Percentiles rank a stretch among this genome's conserved stretches.
phyloP scores from a whole-genome alignment of 1,140 invertebrate genomes.

The Dinothrombium tinctorium region DNA sequence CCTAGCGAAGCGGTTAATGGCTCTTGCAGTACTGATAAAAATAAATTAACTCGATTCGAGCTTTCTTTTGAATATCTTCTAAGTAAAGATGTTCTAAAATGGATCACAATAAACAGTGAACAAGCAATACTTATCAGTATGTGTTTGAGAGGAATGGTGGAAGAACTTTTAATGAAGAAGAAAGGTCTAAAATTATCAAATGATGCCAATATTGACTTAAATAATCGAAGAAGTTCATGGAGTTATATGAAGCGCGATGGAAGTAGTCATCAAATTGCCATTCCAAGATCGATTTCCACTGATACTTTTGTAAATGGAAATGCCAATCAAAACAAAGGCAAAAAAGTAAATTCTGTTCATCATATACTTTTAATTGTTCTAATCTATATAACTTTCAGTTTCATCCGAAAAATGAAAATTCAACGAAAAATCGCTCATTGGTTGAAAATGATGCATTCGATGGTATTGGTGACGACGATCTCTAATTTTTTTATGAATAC shows the following conservation, averaged over 20 bases:
- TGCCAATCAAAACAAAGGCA: neutral
- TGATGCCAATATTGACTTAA: slow-evolving; percentile 8
- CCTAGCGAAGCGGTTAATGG: neutral
- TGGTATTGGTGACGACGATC: slow-evolving; percentile 68
- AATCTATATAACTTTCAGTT: neutral
- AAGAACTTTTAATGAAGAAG: slow-evolving; percentile 66
- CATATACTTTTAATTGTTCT: neutral
- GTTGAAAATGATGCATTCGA: slow-evolving; percentile 70
- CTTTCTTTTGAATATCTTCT: slow-evolving; percentile 87
- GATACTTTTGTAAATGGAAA: neutral
- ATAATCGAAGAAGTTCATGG: slow-evolving; percentile 19
- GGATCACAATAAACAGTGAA: slow-evolving; percentile 68
- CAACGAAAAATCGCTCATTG: slow-evolving; percentile 21
- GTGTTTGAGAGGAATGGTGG: slow-evolving; percentile 78
- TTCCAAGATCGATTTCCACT: slow-evolving; percentile 12
- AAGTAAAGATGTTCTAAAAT: slow-evolving; percentile 66
- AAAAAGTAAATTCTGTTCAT: neutral
- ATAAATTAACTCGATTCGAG: slow-evolving; percentile 31
- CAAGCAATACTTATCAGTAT: slow-evolving; percentile 85
- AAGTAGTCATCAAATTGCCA: slow-evolving; percentile 8
- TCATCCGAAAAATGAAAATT: slow-evolving; percentile 17
- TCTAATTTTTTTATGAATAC: slow-evolving; percentile 26
- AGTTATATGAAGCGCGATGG: slow-evolving; percentile 32
- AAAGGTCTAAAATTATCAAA: slow-evolving; percentile 22
- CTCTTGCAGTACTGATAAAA: neutral